Base-by-base conservation (phyloP, 1,140 invertebrate genomes). In the Cydia splendana region DNA sequence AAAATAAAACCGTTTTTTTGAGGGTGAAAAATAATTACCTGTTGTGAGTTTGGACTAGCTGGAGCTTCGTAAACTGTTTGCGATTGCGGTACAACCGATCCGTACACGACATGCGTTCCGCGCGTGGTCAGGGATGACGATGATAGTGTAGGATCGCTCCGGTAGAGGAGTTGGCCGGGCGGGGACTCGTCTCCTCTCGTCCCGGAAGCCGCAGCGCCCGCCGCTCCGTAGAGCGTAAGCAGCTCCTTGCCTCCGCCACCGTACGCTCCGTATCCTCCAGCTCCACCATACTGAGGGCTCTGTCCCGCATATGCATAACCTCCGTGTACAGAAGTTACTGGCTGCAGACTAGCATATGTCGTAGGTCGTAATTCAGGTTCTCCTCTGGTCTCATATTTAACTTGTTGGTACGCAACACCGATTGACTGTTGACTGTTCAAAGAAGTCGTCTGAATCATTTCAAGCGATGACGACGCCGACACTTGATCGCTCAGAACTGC, bases 111-210 rank as follows among this genome's bases (percentile, higher is more conserved):
- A 80, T 95, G 89, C 1, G 91, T 77, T 9, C 88, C 87, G 0
- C 91, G 80, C 12, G 93, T 77, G 74, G 85, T 82, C 28, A 95
- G 79, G 1, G 95, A 94, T 0, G 94, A 94, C 0, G 94, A 95
- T 0, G 94, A 91, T 15, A 95, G 82, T 5, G 94, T 94, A 6
- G 94, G 94, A 81, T 95, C 94, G 77, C 92, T 93, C 78, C 95
- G 95, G 81, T 93, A 94, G 75, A 94, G 85, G 74, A 94, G 86
- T 71, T 90, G 87, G 10, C 85, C 85, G 13, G 92, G 93, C 7
- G 92, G 91, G 30, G 91, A 93, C 75, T 94, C 93, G 57, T 91
- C 89, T 0, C 90, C 86, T 51, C 87, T 82, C 62, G 82, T 75
- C 53, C 77, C 75, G 65, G 81, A 75, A 71, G 79, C 79, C 65